Conservation (phyloP, 1,140 invertebrate species). For the Pseudoatta argentina region DNA sequence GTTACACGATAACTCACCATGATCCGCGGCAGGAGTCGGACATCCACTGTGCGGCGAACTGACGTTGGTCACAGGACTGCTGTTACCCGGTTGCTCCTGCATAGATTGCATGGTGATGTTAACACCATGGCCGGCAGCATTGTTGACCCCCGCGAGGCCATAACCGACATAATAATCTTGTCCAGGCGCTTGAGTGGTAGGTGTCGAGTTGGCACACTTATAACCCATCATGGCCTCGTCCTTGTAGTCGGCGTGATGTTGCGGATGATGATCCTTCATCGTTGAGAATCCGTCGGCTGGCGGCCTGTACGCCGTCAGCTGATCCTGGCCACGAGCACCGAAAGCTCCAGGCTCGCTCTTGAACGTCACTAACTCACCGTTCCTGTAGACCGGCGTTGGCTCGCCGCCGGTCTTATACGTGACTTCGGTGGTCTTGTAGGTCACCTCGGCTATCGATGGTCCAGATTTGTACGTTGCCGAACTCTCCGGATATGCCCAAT, state of each 20-base stretch:
- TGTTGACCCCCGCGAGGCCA: constrained; percentile 76
- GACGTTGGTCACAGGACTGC: constrained; percentile 76
- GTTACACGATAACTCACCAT: constrained; percentile 75
- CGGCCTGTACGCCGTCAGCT: constrained; percentile 71
- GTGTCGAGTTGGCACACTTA: constrained; percentile 69
- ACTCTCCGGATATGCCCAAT: constrained; percentile 78
- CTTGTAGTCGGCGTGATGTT: constrained; percentile 78
- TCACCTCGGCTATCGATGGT: constrained; percentile 84
- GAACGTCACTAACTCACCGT: constrained; percentile 81
- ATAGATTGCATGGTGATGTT: constrained; percentile 78
- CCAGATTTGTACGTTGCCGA: constrained; percentile 79
- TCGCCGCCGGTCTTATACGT: constrained; percentile 83
- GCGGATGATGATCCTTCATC: constrained; percentile 79
- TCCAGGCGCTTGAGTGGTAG: constrained; percentile 61
- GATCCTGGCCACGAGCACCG: constrained; percentile 72
- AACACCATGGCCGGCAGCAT: constrained; percentile 71
- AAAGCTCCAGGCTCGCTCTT: constrained; percentile 81
- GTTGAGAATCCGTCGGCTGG: constrained; percentile 69
- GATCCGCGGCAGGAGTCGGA: constrained; percentile 80
- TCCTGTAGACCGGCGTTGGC: constrained; percentile 78
- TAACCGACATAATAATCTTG: constrained; percentile 84
- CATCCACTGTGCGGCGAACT: constrained; percentile 78
- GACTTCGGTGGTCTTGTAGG: constrained; percentile 85
- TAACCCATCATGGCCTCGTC: constrained; percentile 79
- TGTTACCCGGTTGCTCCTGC: constrained; percentile 74